These are phyloP conservation scores for Platorchestia sp. DNA, from an alignment of 1,140 invertebrate species.

Conservation along the genomic window DNA sequence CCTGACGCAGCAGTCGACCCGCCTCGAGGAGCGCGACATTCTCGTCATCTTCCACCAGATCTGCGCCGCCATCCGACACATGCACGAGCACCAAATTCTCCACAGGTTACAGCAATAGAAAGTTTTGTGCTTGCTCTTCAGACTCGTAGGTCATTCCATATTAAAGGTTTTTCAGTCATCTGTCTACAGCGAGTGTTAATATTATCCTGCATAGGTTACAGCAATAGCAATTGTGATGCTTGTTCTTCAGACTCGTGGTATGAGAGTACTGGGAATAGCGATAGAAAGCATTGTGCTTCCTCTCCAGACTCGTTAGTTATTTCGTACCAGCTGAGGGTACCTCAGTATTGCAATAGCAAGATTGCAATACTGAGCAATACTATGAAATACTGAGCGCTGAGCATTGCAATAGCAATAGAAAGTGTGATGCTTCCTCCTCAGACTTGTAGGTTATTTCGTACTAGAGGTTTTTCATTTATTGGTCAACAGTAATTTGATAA, in stretches of 20 bases:
- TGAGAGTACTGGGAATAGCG: too few relatives aligned
- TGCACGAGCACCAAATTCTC: slow-evolving; percentile 82
- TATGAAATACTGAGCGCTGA: too few relatives aligned
- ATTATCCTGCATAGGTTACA: slow-evolving; percentile 81
- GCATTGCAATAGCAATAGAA: too few relatives aligned
- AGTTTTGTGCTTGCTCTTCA: not conserved
- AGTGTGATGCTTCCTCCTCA: not conserved
- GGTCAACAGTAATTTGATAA: too few relatives aligned
- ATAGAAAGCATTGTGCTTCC: too few relatives aligned
- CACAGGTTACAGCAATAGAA: slow-evolving; percentile 75
- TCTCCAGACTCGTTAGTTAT: too few relatives aligned
- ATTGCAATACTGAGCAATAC: too few relatives aligned
- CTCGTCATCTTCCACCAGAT: slow-evolving; percentile 81
- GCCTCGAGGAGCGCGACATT: slow-evolving; percentile 77
- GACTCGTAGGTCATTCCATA: not conserved
- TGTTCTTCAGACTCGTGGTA: too few relatives aligned
- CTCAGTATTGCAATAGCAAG: too few relatives aligned
- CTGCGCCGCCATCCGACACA: slow-evolving; percentile 79
- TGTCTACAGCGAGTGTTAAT: too few relatives aligned
- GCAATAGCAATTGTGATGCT: too few relatives aligned
- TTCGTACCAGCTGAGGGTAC: too few relatives aligned
- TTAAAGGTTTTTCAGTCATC: not conserved
- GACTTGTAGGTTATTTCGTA: not conserved
- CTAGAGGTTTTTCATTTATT: not conserved
- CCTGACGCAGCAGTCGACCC: slow-evolving; percentile 72